Evolutionary conservation across 2,113 vertebrate genomes (phyloP).

Genomic region (Suricata suricatta): DNA sequence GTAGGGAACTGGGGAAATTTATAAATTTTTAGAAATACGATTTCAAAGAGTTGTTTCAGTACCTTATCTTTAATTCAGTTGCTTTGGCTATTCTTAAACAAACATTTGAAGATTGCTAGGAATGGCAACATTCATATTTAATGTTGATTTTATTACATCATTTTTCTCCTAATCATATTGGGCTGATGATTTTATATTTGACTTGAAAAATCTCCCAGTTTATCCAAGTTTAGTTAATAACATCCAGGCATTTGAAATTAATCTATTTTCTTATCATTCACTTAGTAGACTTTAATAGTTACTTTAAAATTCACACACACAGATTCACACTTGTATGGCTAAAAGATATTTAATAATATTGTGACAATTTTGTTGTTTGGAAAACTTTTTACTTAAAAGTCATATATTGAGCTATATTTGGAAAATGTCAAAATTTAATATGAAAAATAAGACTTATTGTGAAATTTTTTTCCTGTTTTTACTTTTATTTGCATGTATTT

Average conservation of each 20-base stretch:
- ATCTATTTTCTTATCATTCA: constrained; percentile 51
- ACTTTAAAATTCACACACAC: constrained; percentile 13
- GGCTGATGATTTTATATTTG: constrained; percentile 69
- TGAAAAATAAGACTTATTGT: neutral
- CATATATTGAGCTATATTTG: neutral
- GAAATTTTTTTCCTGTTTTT: neutral
- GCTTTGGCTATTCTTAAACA: constrained; percentile 51
- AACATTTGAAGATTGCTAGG: constrained; percentile 39
- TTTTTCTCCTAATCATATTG: constrained; percentile 61
- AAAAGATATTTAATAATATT: constrained; percentile 27
- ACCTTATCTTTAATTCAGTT: constrained; percentile 32
- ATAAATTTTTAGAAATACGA: constrained; percentile 51
- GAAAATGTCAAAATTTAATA: constrained; percentile 21
- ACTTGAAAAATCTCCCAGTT: constrained; percentile 14
- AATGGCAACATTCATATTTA: constrained; percentile 60
- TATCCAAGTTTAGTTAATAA: constrained; percentile 58
- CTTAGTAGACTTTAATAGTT: neutral
- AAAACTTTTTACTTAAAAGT: constrained; percentile 46
- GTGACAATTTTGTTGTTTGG: neutral
- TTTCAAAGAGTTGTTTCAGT: constrained; percentile 23
- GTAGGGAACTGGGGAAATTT: constrained; percentile 2
- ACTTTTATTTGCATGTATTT: too few species aligned
- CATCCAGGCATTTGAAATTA: constrained; percentile 47
- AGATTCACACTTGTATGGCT: neutral
- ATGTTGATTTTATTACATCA: constrained; percentile 67